Conservation (phyloP, 2,113 vertebrate species). For the Ursus arctos region DNA sequence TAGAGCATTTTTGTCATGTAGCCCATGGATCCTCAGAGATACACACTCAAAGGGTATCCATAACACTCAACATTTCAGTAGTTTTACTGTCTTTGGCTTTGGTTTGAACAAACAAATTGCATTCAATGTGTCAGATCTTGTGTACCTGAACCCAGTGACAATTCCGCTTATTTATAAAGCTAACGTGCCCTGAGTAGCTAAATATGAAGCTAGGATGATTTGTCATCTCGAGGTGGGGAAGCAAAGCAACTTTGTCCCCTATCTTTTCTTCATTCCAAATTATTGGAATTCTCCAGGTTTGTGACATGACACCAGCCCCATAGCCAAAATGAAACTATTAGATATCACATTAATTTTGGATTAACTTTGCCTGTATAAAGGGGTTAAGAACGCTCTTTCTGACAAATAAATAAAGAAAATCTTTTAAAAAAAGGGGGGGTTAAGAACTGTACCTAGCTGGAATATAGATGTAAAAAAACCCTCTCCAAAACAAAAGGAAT, state of each 20-base stretch:
- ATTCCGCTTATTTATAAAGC: not conserved
- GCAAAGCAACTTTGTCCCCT: not conserved
- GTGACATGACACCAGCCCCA: not conserved
- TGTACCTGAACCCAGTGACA: not conserved
- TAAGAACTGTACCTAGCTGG: not conserved
- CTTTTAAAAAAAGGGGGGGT: not conserved
- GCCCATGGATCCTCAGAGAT: not conserved
- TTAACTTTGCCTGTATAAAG: not conserved
- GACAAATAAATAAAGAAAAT: not conserved
- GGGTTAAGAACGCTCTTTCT: not conserved
- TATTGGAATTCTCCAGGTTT: not conserved
- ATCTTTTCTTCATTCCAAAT: not conserved
- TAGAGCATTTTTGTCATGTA: not conserved
- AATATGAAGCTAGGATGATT: not conserved
- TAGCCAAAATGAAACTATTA: not conserved
- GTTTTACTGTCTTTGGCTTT: not conserved
- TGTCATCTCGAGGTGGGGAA: not conserved
- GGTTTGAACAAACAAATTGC: not conserved
- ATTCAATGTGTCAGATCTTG: not conserved
- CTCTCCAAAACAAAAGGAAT: conserved; percentile 1
- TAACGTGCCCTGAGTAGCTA: not conserved
- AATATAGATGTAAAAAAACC: not conserved
- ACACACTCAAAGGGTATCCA: not conserved
- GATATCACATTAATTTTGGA: not conserved
- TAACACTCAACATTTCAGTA: not conserved